Percentiles rank a stretch among this genome's conserved stretches.
These are phyloP conservation scores for Thysanoteuthis rhombus DNA, from an alignment of 2,888 invertebrate species.

Conservation along the genomic window DNA sequence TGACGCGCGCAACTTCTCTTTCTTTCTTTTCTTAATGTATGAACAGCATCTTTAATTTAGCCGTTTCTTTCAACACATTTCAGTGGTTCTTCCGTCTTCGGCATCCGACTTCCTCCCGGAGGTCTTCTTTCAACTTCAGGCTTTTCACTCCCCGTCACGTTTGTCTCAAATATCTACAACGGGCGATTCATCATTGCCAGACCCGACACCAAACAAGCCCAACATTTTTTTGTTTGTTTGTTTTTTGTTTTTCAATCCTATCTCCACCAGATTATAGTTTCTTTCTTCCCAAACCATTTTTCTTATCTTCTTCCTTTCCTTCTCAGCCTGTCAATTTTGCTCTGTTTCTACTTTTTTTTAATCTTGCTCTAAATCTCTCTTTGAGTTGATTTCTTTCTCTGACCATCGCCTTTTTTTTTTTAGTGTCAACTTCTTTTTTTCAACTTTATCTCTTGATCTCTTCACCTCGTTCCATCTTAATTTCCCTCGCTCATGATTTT, in stretches of 20 bases:
- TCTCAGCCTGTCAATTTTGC: background rate
- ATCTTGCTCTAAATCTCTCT: background rate
- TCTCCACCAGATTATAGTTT: background rate
- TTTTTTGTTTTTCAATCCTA: background rate
- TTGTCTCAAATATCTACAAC: background rate
- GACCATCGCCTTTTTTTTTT: background rate
- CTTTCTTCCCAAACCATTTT: background rate
- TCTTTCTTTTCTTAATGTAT: background rate
- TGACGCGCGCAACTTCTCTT: background rate
- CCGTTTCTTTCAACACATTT: conserved; percentile 12
- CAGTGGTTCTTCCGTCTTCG: background rate
- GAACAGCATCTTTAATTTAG: background rate
- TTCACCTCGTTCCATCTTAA: background rate
- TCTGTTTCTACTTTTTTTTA: background rate
- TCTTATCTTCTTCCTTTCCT: accelerated
- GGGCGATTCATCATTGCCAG: background rate
- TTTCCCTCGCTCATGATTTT: background rate
- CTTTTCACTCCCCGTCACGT: background rate
- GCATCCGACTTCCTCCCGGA: background rate
- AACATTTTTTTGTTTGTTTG: background rate
- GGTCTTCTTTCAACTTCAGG: background rate
- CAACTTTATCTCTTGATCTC: background rate
- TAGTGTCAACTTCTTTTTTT: background rate
- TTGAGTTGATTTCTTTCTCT: background rate
- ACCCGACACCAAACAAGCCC: background rate